phyloP scores from a whole-genome alignment of 1,140 invertebrate species.

The Bombus soroeensis region DNA sequence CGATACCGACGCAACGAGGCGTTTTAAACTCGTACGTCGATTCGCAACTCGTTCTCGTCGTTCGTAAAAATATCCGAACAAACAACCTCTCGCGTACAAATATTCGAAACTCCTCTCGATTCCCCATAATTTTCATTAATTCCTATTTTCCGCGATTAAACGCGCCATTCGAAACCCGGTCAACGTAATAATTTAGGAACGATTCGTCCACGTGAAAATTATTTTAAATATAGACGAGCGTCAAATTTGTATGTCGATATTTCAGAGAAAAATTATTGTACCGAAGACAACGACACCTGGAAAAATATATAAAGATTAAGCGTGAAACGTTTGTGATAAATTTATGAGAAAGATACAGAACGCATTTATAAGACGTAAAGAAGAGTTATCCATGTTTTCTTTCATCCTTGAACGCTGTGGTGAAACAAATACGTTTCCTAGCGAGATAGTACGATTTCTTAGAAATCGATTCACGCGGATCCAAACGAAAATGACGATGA shows the following conservation, averaged over 20 bases:
- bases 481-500: neutral
- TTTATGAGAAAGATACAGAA: neutral
- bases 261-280: neutral
- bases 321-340: neutral
- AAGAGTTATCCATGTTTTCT: neutral
- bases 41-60: neutral
- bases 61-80: neutral
- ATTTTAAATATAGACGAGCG: neutral
- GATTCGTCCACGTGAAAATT: neutral
- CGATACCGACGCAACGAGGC: neutral
- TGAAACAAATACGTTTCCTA: neutral
- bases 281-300: neutral
- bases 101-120: neutral
- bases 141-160: neutral
- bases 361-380: neutral
- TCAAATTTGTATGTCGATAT: neutral
- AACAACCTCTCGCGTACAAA: neutral
- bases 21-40: neutral
- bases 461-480: neutral
- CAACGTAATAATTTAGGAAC: neutral
- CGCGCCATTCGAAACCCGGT: neutral
- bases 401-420: neutral
- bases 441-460: neutral
- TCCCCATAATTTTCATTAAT: neutral
- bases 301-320: neutral